These are phyloP conservation scores for Mustela erminea DNA, from an alignment of 2,797 vertebrate genomes.

Conservation along the genomic window DNA sequence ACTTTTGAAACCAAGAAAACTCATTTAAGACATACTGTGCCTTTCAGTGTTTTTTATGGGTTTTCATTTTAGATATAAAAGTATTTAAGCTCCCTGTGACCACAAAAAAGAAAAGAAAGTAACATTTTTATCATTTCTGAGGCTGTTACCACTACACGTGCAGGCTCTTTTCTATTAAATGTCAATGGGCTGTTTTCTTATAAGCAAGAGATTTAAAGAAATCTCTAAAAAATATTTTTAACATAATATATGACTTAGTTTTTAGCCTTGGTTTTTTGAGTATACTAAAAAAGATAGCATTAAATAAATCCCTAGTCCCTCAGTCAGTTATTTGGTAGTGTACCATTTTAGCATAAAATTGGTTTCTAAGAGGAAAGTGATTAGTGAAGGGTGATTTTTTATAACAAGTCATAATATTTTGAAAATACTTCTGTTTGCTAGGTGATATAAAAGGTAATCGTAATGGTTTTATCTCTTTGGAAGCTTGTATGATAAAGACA, in stretches of 20 bases:
- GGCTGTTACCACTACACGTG: conserved; percentile 82
- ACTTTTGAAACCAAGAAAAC: conserved; percentile 91
- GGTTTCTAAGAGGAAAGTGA: conserved; percentile 19
- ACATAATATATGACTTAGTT: conserved; percentile 52
- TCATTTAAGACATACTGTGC: conserved; percentile 87
- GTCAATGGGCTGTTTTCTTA: conserved; percentile 74
- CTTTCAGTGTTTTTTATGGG: conserved; percentile 88
- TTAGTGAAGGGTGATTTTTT: conserved; percentile 30
- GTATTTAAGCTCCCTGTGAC: conserved; percentile 85
- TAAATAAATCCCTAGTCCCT: neutral
- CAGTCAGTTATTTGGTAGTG: neutral
- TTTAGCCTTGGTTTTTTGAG: conserved; percentile 29
- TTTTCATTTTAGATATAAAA: conserved; percentile 87
- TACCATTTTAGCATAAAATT: conserved; percentile 58
- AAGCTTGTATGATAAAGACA: neutral
- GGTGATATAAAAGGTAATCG: neutral
- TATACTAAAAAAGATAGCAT: neutral
- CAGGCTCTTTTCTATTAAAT: conserved; percentile 83
- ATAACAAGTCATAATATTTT: conserved; percentile 6
- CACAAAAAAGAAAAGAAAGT: conserved; percentile 91
- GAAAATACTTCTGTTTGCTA: neutral
- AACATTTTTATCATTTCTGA: conserved; percentile 87
- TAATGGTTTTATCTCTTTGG: neutral
- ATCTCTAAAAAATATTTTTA: conserved; percentile 58
- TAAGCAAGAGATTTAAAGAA: conserved; percentile 44